A percentile compares a stretch with the other conserved stretches of the same genome.
Conservation (phyloP, 2,797 vertebrate genomes). For the Enteromius viviparus region DNA sequence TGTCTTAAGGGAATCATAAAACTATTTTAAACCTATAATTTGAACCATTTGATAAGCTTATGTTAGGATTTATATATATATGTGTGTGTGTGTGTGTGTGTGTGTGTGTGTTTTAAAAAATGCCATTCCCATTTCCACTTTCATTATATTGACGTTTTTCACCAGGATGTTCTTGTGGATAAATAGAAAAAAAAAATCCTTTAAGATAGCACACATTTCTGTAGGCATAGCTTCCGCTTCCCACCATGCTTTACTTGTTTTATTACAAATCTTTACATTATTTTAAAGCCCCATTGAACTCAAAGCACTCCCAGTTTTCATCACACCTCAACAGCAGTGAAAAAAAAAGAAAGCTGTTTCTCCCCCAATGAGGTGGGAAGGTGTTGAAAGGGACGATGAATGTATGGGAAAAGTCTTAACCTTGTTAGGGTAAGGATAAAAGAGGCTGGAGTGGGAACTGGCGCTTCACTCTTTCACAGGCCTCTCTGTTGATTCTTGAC, state of each 20-base stretch:
- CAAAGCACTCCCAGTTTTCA: slow-evolving; percentile 43
- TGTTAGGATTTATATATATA: too few species aligned
- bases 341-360: slow-evolving; percentile 40
- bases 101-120: background rate
- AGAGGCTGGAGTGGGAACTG: slow-evolving; percentile 40
- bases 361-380: slow-evolving; percentile 34
- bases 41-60: too few species aligned
- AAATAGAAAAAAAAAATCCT: background rate
- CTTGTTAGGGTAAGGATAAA: slow-evolving; percentile 45
- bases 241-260: background rate
- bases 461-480: slow-evolving; percentile 39
- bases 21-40: too few species aligned
- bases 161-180: background rate
- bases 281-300: slow-evolving; percentile 32
- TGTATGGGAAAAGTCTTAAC: slow-evolving; percentile 51
- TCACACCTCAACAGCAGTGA: slow-evolving; percentile 33
- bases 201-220: background rate
- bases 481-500: slow-evolving; percentile 56
- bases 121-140: background rate
- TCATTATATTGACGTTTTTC: background rate
- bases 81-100: too few species aligned
- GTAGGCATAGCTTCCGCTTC: background rate
- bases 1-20: too few species aligned
- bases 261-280: background rate
- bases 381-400: slow-evolving; percentile 36